Percentiles rank a stretch among this genome's conserved stretches.
Conservation (phyloP, 2,797 vertebrate species). For the Chrysolophus pictus region DNA sequence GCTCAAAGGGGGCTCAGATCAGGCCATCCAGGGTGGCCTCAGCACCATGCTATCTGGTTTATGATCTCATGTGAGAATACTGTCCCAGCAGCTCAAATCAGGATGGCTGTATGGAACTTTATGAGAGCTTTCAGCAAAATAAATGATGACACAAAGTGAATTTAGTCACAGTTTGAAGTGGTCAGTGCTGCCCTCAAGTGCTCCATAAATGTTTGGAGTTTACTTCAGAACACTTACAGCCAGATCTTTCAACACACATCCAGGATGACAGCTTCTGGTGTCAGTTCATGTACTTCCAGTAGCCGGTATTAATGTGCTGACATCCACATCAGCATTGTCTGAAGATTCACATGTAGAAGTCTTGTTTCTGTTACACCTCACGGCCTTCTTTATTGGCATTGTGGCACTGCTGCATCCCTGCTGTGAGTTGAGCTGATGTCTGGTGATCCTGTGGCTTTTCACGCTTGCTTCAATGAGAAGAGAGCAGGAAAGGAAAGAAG, state of each 20-base stretch:
- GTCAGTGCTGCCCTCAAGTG: not conserved
- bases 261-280: not conserved
- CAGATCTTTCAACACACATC: not conserved
- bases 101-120: not conserved
- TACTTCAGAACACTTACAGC: not conserved
- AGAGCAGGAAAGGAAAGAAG: not conserved
- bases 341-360: not conserved
- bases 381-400: not conserved
- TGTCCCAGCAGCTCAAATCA: not conserved
- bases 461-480: not conserved
- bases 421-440: not conserved
- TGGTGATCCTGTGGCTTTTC: not conserved
- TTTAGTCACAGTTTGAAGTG: not conserved
- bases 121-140: not conserved
- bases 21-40: not conserved
- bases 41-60: not conserved
- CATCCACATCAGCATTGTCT: not conserved
- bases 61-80: fast-evolving
- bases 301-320: not conserved
- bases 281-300: not conserved
- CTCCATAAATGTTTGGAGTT: not conserved
- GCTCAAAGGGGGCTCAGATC: not conserved
- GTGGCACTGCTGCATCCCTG: not conserved
- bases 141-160: not conserved
- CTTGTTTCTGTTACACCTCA: not conserved